phyloP scores from a whole-genome alignment of 2,797 vertebrate species.

The Hirundo rustica region DNA sequence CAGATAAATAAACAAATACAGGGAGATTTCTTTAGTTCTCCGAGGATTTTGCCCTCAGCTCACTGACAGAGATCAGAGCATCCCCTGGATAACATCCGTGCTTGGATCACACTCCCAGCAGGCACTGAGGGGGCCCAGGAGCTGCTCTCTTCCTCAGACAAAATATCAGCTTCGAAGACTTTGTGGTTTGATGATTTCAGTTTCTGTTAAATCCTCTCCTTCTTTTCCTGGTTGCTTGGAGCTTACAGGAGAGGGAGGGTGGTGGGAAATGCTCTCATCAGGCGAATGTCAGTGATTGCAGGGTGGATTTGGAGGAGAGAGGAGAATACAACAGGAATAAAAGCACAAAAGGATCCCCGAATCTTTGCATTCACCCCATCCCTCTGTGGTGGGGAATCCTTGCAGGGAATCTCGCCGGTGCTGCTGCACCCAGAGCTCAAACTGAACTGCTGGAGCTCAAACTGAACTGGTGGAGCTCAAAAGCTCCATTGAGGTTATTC shows the following conservation, averaged over 20 bases:
- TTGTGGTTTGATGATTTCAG: neutral
- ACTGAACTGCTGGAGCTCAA: neutral
- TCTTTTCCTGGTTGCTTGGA: neutral
- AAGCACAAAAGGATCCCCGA: neutral
- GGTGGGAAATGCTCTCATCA: neutral
- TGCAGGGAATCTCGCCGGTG: neutral
- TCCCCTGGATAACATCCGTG: neutral
- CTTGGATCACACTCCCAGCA: neutral
- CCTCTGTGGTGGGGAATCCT: neutral
- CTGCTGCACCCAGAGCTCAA: neutral
- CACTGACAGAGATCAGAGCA: neutral
- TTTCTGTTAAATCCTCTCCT: neutral
- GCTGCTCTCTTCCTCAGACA: neutral
- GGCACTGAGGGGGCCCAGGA: rapidly evolving
- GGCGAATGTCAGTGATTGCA: neutral
- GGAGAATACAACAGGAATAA: neutral
- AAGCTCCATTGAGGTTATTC: neutral
- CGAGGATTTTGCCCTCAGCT: neutral
- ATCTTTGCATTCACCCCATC: neutral
- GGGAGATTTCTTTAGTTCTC: neutral
- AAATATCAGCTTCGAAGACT: neutral
- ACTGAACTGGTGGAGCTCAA: neutral
- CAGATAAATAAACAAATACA: neutral
- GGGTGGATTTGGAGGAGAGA: neutral
- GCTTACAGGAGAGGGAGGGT: neutral